Evolutionary conservation across 2,888 invertebrate species (phyloP).

Genomic region (Phytoseiulus persimilis): DNA sequence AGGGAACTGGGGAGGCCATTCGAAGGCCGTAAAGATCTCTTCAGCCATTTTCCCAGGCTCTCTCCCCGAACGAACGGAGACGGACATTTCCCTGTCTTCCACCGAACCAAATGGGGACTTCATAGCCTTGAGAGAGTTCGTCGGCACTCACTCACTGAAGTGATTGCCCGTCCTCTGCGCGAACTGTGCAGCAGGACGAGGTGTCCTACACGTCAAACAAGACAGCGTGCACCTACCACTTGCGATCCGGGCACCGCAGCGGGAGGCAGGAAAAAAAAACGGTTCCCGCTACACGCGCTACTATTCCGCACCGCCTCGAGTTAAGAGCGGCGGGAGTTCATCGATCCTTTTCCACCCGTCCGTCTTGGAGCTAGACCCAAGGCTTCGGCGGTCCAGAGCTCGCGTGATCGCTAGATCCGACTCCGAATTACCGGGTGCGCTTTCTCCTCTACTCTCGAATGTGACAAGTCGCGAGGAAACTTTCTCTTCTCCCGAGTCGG

Average conservation of each 20-base stretch:
- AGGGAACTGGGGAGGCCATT: too few relatives aligned
- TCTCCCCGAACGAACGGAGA: too few relatives aligned
- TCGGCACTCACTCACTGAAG: not conserved
- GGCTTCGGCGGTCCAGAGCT: not conserved
- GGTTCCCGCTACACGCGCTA: too few relatives aligned
- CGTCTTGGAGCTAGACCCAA: not conserved
- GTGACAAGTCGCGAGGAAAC: not conserved
- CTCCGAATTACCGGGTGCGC: not conserved
- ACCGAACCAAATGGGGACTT: not conserved
- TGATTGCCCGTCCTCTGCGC: not conserved
- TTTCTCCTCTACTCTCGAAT: not conserved
- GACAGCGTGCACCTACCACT: not conserved
- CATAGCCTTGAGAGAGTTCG: not conserved
- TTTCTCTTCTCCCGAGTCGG: not conserved
- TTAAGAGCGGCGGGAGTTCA: not conserved
- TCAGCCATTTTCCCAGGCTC: too few relatives aligned
- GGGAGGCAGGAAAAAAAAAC: too few relatives aligned
- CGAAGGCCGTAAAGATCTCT: too few relatives aligned
- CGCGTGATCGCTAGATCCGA: not conserved
- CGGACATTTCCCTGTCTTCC: too few relatives aligned
- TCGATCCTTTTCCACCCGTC: not conserved
- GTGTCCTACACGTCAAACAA: too few relatives aligned
- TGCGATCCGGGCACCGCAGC: not conserved
- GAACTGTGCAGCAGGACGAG: too few relatives aligned
- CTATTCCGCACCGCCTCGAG: not conserved